Percentiles rank a stretch among this genome's conserved stretches.
Evolutionary conservation across 2,888 invertebrate genomes (phyloP).

Genomic region (Pilophorus perplexus): DNA sequence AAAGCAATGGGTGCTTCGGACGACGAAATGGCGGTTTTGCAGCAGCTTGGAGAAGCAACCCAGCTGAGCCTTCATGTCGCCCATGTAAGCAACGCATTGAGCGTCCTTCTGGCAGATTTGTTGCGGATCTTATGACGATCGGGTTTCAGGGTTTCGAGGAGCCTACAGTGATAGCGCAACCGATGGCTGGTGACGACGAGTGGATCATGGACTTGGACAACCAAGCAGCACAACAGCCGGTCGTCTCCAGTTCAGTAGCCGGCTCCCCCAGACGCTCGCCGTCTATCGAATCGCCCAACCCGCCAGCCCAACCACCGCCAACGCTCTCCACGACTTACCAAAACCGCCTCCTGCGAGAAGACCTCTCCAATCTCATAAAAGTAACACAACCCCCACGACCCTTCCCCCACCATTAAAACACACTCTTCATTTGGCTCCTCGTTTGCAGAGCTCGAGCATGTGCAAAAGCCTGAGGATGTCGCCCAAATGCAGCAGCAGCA

Average conservation of each 20-base stretch:
- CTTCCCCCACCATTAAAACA: too few relatives aligned
- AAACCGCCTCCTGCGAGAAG: too few relatives aligned
- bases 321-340: background rate
- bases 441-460: constrained; percentile 16
- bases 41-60: constrained; percentile 50
- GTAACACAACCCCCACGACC: too few relatives aligned
- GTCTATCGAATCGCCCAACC: background rate
- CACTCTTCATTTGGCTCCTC: too few relatives aligned
- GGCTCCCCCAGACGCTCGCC: constrained; percentile 3
- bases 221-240: constrained; percentile 38
- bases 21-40: constrained; percentile 51
- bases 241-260: constrained; percentile 25
- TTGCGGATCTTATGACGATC: too few relatives aligned
- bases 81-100: background rate
- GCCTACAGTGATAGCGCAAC: too few relatives aligned
- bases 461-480: constrained; percentile 4
- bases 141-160: constrained; percentile 31
- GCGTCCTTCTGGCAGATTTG: background rate
- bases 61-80: background rate
- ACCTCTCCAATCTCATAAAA: too few relatives aligned
- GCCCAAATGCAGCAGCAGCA: constrained; percentile 13
- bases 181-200: constrained; percentile 8
- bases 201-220: constrained; percentile 47
- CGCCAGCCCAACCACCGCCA: background rate
- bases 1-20: constrained; percentile 51